phyloP scores from a whole-genome alignment of 1,140 invertebrate genomes.

The Olivierus martensii region DNA sequence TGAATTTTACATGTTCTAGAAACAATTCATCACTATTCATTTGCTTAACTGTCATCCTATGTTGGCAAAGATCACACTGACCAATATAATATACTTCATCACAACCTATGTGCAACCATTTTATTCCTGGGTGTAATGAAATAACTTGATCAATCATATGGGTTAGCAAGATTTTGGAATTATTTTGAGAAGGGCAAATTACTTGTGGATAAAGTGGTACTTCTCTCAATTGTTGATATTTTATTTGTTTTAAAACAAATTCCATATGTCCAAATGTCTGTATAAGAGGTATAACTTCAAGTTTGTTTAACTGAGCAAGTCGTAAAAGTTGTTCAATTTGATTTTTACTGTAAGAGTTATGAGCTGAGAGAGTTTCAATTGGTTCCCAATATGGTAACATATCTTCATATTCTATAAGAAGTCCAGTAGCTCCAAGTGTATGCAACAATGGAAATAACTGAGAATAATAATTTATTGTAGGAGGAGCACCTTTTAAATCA shows the following conservation, averaged over 20 bases:
- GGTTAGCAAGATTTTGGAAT: conserved; percentile 51
- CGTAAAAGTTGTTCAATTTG: background rate
- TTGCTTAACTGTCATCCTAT: conserved; percentile 38
- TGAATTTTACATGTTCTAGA: conserved; percentile 46
- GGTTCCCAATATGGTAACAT: conserved; percentile 68
- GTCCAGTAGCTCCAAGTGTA: conserved; percentile 68
- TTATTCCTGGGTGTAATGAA: conserved; percentile 33
- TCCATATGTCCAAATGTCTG: conserved; percentile 95
- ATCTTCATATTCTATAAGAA: conserved; percentile 92
- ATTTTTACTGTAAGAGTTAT: conserved; percentile 39
- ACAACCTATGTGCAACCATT: conserved; percentile 43
- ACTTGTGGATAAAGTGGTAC: conserved; percentile 58
- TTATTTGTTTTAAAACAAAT: conserved; percentile 66
- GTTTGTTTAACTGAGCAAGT: conserved; percentile 20
- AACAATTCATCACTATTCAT: conserved; percentile 36
- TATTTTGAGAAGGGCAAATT: conserved; percentile 61
- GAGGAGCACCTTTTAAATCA: conserved; percentile 59
- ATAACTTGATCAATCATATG: conserved; percentile 70
- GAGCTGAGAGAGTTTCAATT: conserved; percentile 34
- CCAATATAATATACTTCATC: conserved; percentile 58
- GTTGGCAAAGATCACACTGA: conserved; percentile 52
- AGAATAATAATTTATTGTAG: conserved; percentile 49
- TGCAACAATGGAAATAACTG: conserved; percentile 40
- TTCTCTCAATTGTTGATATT: conserved; percentile 64
- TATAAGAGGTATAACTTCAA: conserved; percentile 79